These are phyloP conservation scores for Tuberolachnus salignus DNA, from an alignment of 2,888 invertebrate species.

Conservation along the genomic window DNA sequence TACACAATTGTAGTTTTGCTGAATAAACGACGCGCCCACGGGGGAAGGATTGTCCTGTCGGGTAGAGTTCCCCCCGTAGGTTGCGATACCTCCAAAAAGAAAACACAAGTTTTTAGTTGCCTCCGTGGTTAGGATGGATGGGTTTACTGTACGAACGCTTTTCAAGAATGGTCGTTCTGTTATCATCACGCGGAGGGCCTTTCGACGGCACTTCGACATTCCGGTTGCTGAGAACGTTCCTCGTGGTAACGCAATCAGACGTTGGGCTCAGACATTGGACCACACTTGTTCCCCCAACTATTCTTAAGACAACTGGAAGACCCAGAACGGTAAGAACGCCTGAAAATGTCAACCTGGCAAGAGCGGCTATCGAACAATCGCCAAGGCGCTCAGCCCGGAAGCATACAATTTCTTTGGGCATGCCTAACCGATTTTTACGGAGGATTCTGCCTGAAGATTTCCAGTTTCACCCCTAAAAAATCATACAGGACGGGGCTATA, in stretches of 20 bases:
- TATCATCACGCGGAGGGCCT: too few relatives aligned
- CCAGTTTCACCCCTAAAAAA: slow-evolving; percentile 61
- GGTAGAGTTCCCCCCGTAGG: too few relatives aligned
- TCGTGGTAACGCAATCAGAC: background rate
- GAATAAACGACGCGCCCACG: too few relatives aligned
- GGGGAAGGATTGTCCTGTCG: too few relatives aligned
- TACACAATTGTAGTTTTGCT: too few relatives aligned
- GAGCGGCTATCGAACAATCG: slow-evolving; percentile 58
- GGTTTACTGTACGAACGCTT: background rate
- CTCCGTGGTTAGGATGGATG: too few relatives aligned
- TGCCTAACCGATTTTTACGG: slow-evolving; percentile 59
- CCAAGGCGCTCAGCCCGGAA: slow-evolving; percentile 60
- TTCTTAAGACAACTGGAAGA: background rate
- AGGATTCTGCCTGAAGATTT: slow-evolving; percentile 60
- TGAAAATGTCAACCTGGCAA: slow-evolving; percentile 61
- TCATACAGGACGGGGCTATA: too few relatives aligned
- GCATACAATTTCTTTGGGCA: slow-evolving; percentile 60
- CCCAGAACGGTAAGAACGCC: too few relatives aligned
- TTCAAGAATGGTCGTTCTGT: slow-evolving; percentile 3
- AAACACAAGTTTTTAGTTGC: too few relatives aligned
- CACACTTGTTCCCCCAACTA: slow-evolving; percentile 1
- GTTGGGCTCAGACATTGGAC: slow-evolving; percentile 23
- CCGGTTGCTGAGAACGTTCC: background rate
- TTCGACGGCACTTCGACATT: slow-evolving; percentile 13
- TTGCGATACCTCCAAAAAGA: too few relatives aligned